Conservation (phyloP, 53 echinoderm and acorn worm genomes). For the Pentamera pediparva region DNA sequence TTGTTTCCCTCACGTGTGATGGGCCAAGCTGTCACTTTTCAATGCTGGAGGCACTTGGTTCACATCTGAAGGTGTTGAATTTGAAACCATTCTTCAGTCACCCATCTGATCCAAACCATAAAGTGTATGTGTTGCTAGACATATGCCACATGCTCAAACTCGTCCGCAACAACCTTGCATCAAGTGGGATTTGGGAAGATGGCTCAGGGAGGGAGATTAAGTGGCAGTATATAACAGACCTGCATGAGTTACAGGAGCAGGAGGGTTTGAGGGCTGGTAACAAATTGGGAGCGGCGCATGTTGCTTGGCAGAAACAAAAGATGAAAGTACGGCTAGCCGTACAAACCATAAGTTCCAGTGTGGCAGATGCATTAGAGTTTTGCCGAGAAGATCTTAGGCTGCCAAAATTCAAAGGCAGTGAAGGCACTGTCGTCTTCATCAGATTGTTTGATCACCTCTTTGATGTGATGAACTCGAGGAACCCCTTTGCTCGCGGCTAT, state of each 20-base stretch:
- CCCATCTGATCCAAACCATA: slow-evolving; percentile 21
- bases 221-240: slow-evolving; percentile 40
- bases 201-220: neutral
- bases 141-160: slow-evolving; percentile 61
- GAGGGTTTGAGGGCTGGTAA: slow-evolving; percentile 52
- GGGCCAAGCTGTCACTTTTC: slow-evolving; percentile 40
- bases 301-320: slow-evolving; percentile 51
- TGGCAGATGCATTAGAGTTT: slow-evolving; percentile 58
- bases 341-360: slow-evolving; percentile 50
- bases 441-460: slow-evolving; percentile 37
- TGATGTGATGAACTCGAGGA: slow-evolving; percentile 50
- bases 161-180: slow-evolving; percentile 34
- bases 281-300: slow-evolving; percentile 36
- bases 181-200: slow-evolving; percentile 13
- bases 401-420: slow-evolving; percentile 34
- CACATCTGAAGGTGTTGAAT: neutral
- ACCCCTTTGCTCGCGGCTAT: slow-evolving; percentile 31
- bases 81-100: slow-evolving; percentile 42
- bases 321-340: slow-evolving; percentile 60
- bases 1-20: slow-evolving; percentile 35
- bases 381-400: slow-evolving; percentile 11
- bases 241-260: slow-evolving; percentile 54
- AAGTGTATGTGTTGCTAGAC: slow-evolving; percentile 46
- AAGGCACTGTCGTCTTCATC: slow-evolving; percentile 40
- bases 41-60: slow-evolving; percentile 39